These are phyloP conservation scores for Parochlus steinenii DNA, from an alignment of 2,888 invertebrate genomes.

Conservation along the genomic window DNA sequence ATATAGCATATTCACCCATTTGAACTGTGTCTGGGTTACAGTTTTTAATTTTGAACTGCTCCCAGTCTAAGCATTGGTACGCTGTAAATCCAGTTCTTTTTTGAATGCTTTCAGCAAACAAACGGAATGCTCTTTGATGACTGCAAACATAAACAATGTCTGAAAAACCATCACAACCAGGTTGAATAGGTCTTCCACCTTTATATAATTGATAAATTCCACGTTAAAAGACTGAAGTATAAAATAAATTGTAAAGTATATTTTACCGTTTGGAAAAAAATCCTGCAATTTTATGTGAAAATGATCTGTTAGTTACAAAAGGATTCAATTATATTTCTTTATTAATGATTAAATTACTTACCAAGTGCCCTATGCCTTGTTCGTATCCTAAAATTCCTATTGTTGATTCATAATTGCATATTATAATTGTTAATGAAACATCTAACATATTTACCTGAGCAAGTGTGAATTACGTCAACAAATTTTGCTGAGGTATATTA, in stretches of 20 bases:
- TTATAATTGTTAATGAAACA: too few relatives aligned
- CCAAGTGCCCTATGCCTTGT: conserved; percentile 44
- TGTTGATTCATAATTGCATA: too few relatives aligned
- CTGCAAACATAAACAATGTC: conserved; percentile 41
- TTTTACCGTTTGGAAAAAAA: conserved; percentile 34
- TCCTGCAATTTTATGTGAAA: too few relatives aligned
- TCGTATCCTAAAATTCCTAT: conserved; percentile 43
- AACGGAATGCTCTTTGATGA: conserved; percentile 44
- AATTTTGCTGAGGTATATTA: conserved; percentile 14
- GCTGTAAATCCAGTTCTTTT: conserved; percentile 35
- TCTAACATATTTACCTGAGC: too few relatives aligned
- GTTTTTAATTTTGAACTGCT: conserved; percentile 20
- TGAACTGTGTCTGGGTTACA: conserved; percentile 25
- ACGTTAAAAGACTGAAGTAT: too few relatives aligned
- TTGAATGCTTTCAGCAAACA: conserved; percentile 48
- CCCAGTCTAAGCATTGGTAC: conserved; percentile 37
- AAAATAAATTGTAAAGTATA: neutral
- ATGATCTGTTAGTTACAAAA: too few relatives aligned
- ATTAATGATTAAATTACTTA: too few relatives aligned
- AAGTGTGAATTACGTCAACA: conserved; percentile 54
- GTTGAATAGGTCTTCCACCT: conserved; percentile 5
- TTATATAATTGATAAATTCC: too few relatives aligned
- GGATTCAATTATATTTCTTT: too few relatives aligned
- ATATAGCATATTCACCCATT: conserved; percentile 41
- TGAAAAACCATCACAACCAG: conserved; percentile 2